Conservation (phyloP, 2,113 vertebrate genomes). For the Planiliza haematocheilus region DNA sequence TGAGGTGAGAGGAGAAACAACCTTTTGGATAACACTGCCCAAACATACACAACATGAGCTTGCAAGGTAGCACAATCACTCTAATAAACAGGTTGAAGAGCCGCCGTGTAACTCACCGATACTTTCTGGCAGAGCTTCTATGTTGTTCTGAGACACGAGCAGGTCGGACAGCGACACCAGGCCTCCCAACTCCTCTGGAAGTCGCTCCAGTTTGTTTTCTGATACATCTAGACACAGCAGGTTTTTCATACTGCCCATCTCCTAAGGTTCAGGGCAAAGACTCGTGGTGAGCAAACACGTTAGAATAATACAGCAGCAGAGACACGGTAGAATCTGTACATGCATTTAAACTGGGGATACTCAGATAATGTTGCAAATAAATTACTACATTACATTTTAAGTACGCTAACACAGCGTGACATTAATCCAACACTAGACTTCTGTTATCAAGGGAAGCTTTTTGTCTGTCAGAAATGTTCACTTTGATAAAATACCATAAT, state of each 20-base stretch:
- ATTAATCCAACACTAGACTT: too few relatives aligned
- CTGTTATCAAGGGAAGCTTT: too few relatives aligned
- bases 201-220: constrained; percentile 95
- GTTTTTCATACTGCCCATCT: constrained; percentile 93
- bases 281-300: background rate
- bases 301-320: background rate
- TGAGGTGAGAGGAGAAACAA: too few relatives aligned
- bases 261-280: constrained; percentile 78
- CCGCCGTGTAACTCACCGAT: constrained; percentile 85
- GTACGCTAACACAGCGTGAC: too few relatives aligned
- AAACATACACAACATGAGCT: background rate
- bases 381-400: too few relatives aligned
- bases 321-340: background rate
- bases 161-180: constrained; percentile 91
- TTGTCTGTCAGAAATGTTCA: too few relatives aligned
- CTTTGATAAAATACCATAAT: too few relatives aligned
- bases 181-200: constrained; percentile 93
- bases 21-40: background rate
- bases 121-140: constrained; percentile 92
- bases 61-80: background rate
- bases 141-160: constrained; percentile 95
- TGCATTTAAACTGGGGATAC: background rate
- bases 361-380: background rate
- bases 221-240: constrained; percentile 96
- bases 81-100: background rate